phyloP scores from a whole-genome alignment of 2,113 vertebrate genomes.

The Clinocottus analis region DNA sequence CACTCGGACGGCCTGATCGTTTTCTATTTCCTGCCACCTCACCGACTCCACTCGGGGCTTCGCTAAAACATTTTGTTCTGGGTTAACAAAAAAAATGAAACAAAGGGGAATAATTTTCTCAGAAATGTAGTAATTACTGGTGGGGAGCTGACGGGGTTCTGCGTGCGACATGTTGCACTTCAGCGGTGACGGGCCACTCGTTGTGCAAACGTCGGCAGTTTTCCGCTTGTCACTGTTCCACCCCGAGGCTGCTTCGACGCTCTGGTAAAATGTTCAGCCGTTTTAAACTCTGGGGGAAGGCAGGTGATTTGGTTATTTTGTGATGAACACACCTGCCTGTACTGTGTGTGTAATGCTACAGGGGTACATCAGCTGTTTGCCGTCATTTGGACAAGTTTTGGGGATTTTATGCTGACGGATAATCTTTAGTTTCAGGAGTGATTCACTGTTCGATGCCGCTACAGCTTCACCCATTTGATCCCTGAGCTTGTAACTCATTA shows the following conservation, averaged over 20 bases:
- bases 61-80: conserved; percentile 46
- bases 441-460: conserved; percentile 44
- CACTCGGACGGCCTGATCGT: conserved; percentile 67
- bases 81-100: conserved; percentile 60
- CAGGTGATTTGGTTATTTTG: conserved; percentile 20
- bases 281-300: neutral
- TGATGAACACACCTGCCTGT: conserved; percentile 12
- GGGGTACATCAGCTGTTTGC: conserved; percentile 4
- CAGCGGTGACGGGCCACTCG: neutral
- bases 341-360: neutral
- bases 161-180: conserved; percentile 28
- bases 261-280: conserved; percentile 4
- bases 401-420: conserved; percentile 40
- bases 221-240: conserved; percentile 29
- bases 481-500: conserved; percentile 53
- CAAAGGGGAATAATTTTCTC: conserved; percentile 55
- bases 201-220: conserved; percentile 45
- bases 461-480: conserved; percentile 34
- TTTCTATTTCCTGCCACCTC: conserved; percentile 75
- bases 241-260: conserved; percentile 39
- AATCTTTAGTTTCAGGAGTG: conserved; percentile 37
- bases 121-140: conserved; percentile 57
- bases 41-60: conserved; percentile 61
- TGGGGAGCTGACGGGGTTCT: conserved; percentile 29
- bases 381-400: conserved; percentile 15